Percentiles rank a stretch among this genome's conserved stretches.
Evolutionary conservation across 2,113 vertebrate species (phyloP).

Genomic region (Sialia sialis): DNA sequence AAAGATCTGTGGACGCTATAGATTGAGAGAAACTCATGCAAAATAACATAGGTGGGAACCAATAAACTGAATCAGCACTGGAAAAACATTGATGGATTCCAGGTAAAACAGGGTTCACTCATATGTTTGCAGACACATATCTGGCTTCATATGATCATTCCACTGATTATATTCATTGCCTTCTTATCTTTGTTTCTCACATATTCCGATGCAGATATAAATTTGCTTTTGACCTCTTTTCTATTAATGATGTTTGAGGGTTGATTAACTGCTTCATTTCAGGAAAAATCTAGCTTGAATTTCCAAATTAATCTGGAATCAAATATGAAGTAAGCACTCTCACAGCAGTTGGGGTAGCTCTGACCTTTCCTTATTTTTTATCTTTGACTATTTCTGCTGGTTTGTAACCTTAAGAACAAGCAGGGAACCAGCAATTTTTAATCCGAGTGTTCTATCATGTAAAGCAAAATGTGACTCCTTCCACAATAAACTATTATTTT

Average conservation of each 20-base stretch:
- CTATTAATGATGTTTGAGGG: neutral
- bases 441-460: neutral
- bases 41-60: neutral
- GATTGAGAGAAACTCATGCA: neutral
- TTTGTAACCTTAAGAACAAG: neutral
- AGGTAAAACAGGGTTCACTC: neutral
- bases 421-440: neutral
- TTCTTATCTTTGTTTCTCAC: neutral
- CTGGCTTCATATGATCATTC: neutral
- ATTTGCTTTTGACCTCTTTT: neutral
- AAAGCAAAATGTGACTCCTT: neutral
- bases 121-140: neutral
- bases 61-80: neutral
- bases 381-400: neutral
- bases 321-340: neutral
- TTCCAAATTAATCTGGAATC: neutral
- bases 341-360: neutral
- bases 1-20: neutral
- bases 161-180: rapidly evolving
- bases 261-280: neutral
- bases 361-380: neutral
- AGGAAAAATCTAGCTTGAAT: neutral
- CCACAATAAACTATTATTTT: neutral
- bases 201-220: neutral
- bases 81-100: neutral